Conservation (phyloP, 2,888 invertebrate genomes). For the Metalampra italica region DNA sequence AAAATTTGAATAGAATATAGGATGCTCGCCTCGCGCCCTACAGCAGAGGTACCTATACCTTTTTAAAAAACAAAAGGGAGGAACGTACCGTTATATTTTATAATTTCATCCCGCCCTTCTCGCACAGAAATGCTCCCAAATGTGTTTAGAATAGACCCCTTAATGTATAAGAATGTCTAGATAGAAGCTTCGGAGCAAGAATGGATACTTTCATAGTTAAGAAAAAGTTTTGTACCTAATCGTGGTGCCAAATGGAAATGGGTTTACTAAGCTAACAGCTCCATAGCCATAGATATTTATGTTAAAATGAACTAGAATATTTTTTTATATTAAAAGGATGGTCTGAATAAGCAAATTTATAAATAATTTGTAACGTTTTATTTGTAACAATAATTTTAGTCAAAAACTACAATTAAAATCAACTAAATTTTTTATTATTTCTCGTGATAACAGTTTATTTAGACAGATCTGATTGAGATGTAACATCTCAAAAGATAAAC, state of each 20-base stretch:
- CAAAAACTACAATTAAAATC: too few species aligned
- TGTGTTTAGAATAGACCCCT: conserved; percentile 59
- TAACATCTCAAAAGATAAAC: too few species aligned
- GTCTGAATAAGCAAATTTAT: too few species aligned
- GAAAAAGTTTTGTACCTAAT: conserved; percentile 42
- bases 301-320: not conserved
- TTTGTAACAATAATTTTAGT: too few species aligned
- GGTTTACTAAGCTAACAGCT: conserved; percentile 5
- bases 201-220: conserved; percentile 51
- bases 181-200: conserved; percentile 52
- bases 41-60: conserved; percentile 44
- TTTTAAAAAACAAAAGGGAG: conserved; percentile 71
- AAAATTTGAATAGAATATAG: conserved; percentile 69
- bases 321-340: not conserved
- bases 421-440: too few species aligned
- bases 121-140: conserved; percentile 38
- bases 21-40: conserved; percentile 66
- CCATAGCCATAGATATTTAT: not conserved
- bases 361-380: too few species aligned
- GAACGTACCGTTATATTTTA: conserved; percentile 36
- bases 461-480: too few species aligned
- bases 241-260: conserved; percentile 38
- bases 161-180: conserved; percentile 61
- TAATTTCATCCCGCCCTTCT: conserved; percentile 36
- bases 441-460: too few species aligned